Evolutionary conservation across 2,888 invertebrate genomes (phyloP).

Genomic region (Omphaloscelis lunosa): DNA sequence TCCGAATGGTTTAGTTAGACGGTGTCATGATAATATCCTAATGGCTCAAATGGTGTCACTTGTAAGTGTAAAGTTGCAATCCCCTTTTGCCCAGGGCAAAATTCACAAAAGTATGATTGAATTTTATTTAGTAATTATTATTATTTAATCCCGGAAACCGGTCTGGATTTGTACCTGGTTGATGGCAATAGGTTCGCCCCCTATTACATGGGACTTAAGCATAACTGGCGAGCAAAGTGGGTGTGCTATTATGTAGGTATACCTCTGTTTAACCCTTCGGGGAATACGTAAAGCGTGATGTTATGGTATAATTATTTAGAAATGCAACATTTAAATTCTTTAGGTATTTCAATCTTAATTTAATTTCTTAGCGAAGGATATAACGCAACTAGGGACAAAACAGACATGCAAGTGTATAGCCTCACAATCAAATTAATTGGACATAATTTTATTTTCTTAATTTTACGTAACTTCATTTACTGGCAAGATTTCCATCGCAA

Average conservation of each 20-base stretch:
- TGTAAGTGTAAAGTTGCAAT: background rate
- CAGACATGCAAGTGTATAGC: background rate
- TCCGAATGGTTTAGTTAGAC: no score
- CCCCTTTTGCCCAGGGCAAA: background rate
- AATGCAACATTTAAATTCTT: background rate
- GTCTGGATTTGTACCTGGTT: no score
- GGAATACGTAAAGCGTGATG: no score
- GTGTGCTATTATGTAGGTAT: no score
- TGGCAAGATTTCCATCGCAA: slow-evolving; percentile 31
- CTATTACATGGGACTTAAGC: no score
- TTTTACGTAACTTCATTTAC: slow-evolving; percentile 32
- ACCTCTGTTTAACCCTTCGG: no score
- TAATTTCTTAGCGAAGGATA: background rate
- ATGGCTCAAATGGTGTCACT: background rate
- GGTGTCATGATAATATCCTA: no score
- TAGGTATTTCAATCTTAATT: background rate
- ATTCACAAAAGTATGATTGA: background rate
- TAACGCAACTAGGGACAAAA: background rate
- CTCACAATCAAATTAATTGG: slow-evolving; percentile 30
- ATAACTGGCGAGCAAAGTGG: no score
- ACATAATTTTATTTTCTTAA: slow-evolving; percentile 22
- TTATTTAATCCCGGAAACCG: no score
- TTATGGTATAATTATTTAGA: no score
- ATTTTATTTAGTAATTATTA: no score
- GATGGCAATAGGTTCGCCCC: no score